phyloP scores from a whole-genome alignment of 2,888 invertebrate species.

The Deroplatys truncata region DNA sequence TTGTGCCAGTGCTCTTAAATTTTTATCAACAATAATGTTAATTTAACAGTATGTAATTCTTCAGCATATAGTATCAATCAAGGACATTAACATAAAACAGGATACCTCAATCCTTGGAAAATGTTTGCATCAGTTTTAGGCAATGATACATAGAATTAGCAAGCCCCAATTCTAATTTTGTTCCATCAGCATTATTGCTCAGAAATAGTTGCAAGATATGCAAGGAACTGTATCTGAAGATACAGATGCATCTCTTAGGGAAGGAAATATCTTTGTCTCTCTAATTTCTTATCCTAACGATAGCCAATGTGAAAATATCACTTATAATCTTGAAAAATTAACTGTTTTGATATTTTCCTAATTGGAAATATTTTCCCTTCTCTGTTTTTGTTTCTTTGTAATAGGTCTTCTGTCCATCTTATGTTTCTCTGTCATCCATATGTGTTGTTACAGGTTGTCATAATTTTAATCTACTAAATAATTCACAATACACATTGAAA shows the following conservation, averaged over 20 bases:
- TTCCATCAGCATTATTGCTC: background rate
- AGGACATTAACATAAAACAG: background rate
- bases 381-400: too few relatives aligned
- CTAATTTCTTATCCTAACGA: too few relatives aligned
- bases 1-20: background rate
- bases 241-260: background rate
- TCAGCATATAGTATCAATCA: background rate
- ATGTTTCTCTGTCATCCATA: background rate
- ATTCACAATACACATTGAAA: too few relatives aligned
- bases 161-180: background rate
- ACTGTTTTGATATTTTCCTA: too few relatives aligned
- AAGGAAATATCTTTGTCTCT: too few relatives aligned
- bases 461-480: too few relatives aligned
- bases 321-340: too few relatives aligned
- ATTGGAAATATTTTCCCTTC: too few relatives aligned
- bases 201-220: background rate
- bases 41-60: background rate
- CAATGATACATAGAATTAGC: background rate
- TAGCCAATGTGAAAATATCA: too few relatives aligned
- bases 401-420: too few relatives aligned
- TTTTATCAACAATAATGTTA: background rate
- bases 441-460: too few relatives aligned
- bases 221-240: background rate
- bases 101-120: background rate
- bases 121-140: background rate